Evolutionary conservation across 2,888 invertebrate genomes (phyloP), one percentile per base, ranked within the genome.

Genomic region (Mesorhabditis spiculigera): DNA sequence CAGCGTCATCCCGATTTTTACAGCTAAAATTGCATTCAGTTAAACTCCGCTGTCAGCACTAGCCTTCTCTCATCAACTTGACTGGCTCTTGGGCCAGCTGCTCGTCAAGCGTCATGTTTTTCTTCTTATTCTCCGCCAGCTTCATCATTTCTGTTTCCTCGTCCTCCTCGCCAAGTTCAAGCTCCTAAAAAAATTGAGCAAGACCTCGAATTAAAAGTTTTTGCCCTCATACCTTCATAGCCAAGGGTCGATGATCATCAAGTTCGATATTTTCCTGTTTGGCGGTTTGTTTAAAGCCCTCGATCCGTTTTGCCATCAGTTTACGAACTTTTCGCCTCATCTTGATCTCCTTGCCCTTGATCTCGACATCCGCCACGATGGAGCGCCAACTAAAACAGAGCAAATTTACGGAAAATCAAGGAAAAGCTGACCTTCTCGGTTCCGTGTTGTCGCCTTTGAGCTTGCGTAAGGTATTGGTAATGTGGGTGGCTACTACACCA

Each of bases 1-100:
- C 66, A 77, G 16, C 16, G 71, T 68, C 4, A 75, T 43, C 5
- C 72, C 74, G 4, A 79, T 45, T 63, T 79, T 78, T 4, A 77
- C 72, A 16, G 71, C 74, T 73, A 45, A 44, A 71, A 69, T 61
- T 43, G 5, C 0, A 13, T 50, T n/a, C 8, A 50, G 0, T 13
- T 10, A 50, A 50, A 50, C n/a, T 50, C 8, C 58, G n/a, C 58
- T 10, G 0, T 50, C 3, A 2, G 64, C 10, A 10, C 28, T 62
- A n/a, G 16, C 65, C 73, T 5, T 70, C 68, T 66, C 75, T 66
- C 0, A 75, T 72, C 66, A 75, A n/a, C 16, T 68, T 70, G 68
- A 73, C 69, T 4, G 75, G 73, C 43, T 70, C 67, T 66, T 71
- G 50, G 71, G 70, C 71, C 45, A 71, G 64, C 45, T 65, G 62